A percentile compares a stretch with the other conserved stretches of the same genome.
Conservation (phyloP, 2,797 vertebrate genomes). For the Tragopan temminckii region DNA sequence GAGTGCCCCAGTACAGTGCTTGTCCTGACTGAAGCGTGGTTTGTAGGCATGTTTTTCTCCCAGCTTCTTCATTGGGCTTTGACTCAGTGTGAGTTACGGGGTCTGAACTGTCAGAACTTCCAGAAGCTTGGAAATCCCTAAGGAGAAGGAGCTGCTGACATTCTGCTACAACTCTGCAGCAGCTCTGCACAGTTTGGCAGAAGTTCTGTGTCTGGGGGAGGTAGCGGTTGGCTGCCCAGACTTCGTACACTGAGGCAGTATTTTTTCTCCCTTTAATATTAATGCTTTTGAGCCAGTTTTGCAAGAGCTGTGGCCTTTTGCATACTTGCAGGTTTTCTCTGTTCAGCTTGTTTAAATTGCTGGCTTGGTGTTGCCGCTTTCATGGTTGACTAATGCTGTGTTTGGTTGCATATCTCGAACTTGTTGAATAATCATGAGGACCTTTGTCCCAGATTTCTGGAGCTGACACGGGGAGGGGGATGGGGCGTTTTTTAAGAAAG, state of each 20-base stretch:
- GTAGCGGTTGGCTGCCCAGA: not conserved
- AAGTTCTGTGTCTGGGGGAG: not conserved
- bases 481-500: not conserved
- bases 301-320: slow-evolving; percentile 76
- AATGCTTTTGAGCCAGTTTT: slow-evolving; percentile 52
- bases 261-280: not conserved
- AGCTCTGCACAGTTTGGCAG: not conserved
- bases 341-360: slow-evolving; percentile 52
- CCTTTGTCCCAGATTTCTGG: slow-evolving; percentile 60
- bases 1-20: fast-evolving
- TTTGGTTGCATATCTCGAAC: slow-evolving; percentile 34
- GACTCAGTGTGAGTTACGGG: not conserved
- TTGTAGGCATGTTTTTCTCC: not conserved
- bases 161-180: not conserved
- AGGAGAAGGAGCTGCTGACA: not conserved
- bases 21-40: not conserved
- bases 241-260: not conserved
- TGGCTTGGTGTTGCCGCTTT: slow-evolving; percentile 6
- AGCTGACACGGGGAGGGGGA: not conserved
- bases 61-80: not conserved
- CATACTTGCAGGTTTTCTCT: slow-evolving; percentile 70
- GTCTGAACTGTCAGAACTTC: fast-evolving
- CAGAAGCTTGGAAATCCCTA: fast-evolving
- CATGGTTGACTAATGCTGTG: slow-evolving; percentile 4
- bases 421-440: slow-evolving; percentile 52